phyloP scores from a whole-genome alignment of 2,113 vertebrate species.

The Eurystomus gularis region DNA sequence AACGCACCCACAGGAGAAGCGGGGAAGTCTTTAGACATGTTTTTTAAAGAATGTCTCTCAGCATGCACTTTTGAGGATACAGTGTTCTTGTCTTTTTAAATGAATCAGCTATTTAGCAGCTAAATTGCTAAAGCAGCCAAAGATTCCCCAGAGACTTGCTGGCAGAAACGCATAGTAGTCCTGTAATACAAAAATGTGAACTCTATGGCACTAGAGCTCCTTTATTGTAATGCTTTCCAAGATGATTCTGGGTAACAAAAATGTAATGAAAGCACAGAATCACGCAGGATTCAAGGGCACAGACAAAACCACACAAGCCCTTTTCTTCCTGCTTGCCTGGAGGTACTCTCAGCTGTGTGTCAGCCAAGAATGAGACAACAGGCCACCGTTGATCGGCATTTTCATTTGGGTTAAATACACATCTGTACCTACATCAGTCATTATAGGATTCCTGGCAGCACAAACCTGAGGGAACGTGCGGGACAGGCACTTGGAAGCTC shows the following conservation, averaged over 20 bases:
- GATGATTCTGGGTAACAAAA: background rate
- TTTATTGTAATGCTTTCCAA: background rate
- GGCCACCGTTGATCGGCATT: fast-evolving
- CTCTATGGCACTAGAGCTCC: background rate
- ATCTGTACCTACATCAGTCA: background rate
- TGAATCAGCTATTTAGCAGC: background rate
- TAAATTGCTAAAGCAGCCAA: constrained; percentile 31
- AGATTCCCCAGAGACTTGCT: background rate
- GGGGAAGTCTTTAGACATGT: background rate
- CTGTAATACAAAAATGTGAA: background rate
- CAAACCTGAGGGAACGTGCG: fast-evolving
- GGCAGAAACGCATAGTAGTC: background rate
- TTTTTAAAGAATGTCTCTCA: background rate
- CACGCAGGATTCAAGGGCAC: background rate
- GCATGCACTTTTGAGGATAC: background rate
- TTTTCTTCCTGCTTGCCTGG: background rate
- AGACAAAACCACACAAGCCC: background rate
- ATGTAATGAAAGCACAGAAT: background rate
- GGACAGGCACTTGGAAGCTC: background rate
- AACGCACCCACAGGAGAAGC: background rate
- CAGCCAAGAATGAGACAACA: background rate
- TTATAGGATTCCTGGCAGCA: fast-evolving
- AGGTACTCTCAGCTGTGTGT: background rate
- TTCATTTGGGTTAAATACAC: background rate
- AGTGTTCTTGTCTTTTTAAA: constrained; percentile 23